These are phyloP conservation scores for Musca vetustissima DNA, from an alignment of 1,140 invertebrate species.

Conservation along the genomic window DNA sequence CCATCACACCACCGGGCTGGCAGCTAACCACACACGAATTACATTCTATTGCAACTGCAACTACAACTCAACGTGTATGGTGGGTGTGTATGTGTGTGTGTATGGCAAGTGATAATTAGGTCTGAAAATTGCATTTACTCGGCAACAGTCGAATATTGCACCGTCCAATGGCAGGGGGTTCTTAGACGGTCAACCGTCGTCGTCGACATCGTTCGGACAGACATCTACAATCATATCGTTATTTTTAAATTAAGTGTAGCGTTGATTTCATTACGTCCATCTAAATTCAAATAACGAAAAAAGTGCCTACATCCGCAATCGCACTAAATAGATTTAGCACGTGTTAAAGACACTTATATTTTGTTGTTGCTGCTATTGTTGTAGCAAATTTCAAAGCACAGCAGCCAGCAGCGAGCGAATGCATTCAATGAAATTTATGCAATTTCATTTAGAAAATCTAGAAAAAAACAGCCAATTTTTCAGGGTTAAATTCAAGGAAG, in stretches of 20 bases:
- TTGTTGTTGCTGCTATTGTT: no score
- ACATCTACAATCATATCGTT: slow-evolving; percentile 14
- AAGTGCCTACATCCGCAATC: slow-evolving; percentile 19
- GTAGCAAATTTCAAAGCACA: no score
- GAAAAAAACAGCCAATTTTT: no score
- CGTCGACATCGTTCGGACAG: not conserved
- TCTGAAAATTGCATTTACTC: slow-evolving; percentile 17
- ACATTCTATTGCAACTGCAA: not conserved
- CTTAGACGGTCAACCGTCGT: no score
- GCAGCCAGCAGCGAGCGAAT: no score
- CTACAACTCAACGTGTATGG: not conserved
- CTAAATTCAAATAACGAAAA: slow-evolving; percentile 20
- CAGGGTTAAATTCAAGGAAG: no score
- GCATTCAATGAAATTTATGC: no score
- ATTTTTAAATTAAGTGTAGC: slow-evolving; percentile 23
- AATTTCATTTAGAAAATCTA: no score
- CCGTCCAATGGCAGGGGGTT: no score
- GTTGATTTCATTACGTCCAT: slow-evolving; percentile 24
- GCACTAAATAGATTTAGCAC: slow-evolving; percentile 21
- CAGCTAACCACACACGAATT: no score
- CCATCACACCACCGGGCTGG: not conserved
- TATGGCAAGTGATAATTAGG: slow-evolving; percentile 1
- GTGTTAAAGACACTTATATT: slow-evolving; percentile 18
- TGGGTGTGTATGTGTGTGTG: not conserved
- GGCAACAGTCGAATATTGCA: not conserved